Conservation (phyloP, 2,797 vertebrate genomes). For the Phrynocephalus vlangalii region DNA sequence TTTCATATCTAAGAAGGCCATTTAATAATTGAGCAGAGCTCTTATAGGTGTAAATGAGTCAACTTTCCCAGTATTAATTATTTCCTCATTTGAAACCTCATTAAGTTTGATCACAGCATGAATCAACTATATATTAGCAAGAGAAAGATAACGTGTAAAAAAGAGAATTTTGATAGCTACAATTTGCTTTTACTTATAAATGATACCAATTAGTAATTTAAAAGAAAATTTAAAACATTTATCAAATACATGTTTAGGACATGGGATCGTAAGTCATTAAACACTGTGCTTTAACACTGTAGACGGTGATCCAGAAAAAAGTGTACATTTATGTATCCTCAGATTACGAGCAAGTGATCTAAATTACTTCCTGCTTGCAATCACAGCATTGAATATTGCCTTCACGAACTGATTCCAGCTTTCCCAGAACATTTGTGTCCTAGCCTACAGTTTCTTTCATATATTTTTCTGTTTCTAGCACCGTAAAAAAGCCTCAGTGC, state of each 20-base stretch:
- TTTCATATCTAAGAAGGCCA: constrained; percentile 61
- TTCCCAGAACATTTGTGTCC: neutral
- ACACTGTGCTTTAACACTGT: constrained; percentile 36
- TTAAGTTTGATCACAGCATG: constrained; percentile 72
- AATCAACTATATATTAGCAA: constrained; percentile 47
- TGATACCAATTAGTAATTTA: constrained; percentile 66
- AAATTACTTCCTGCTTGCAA: neutral
- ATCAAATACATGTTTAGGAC: constrained; percentile 47
- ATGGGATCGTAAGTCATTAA: constrained; percentile 40
- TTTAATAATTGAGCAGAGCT: constrained; percentile 50
- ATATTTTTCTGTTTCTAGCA: neutral
- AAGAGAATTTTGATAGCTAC: constrained; percentile 60
- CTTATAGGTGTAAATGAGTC: constrained; percentile 23
- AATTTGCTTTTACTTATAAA: constrained; percentile 70
- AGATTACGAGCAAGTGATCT: neutral
- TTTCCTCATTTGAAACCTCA: constrained; percentile 74
- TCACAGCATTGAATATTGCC: neutral
- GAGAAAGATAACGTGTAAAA: constrained; percentile 40
- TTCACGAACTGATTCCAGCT: neutral
- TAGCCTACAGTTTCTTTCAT: neutral
- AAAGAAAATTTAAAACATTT: constrained; percentile 59
- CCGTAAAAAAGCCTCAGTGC: neutral
- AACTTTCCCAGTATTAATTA: constrained; percentile 67
- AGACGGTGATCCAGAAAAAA: constrained; percentile 38
- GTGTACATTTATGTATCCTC: constrained; percentile 28